Evolutionary conservation across 2,888 invertebrate genomes (phyloP).

Genomic region (Gortyna flavago): DNA sequence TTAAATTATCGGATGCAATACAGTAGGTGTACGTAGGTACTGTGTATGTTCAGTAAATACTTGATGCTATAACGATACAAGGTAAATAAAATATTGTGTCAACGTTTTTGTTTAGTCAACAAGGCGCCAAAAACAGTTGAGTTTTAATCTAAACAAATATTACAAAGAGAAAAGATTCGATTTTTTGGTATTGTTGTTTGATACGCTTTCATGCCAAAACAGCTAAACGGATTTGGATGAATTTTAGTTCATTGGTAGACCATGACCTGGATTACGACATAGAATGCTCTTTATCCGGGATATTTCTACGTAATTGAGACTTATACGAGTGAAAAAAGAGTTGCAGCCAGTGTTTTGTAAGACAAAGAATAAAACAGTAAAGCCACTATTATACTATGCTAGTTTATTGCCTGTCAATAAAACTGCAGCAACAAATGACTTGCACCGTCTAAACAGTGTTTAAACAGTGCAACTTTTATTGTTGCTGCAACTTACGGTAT

Average conservation of each 20-base stretch:
- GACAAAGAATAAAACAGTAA: background rate
- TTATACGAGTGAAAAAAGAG: no score
- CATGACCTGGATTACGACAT: background rate
- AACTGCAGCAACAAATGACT: background rate
- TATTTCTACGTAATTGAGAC: background rate
- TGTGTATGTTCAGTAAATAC: background rate
- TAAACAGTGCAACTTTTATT: background rate
- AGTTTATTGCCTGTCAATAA: background rate
- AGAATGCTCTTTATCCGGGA: background rate
- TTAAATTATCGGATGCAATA: conserved; percentile 33
- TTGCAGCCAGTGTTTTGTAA: background rate
- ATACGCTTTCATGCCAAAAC: background rate
- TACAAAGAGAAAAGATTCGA: background rate
- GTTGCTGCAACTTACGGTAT: background rate
- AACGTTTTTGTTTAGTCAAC: background rate
- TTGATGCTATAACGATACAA: conserved; percentile 1
- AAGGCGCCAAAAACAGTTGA: background rate
- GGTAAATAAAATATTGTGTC: background rate
- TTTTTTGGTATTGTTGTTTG: background rate
- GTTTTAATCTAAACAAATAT: background rate
- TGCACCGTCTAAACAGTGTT: background rate
- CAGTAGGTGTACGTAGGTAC: conserved; percentile 5
- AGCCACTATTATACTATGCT: background rate
- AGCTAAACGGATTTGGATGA: background rate
- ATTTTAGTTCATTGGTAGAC: background rate